These are phyloP conservation scores for Stramonita haemastoma DNA, from an alignment of 2,888 invertebrate genomes.

Conservation along the genomic window DNA sequence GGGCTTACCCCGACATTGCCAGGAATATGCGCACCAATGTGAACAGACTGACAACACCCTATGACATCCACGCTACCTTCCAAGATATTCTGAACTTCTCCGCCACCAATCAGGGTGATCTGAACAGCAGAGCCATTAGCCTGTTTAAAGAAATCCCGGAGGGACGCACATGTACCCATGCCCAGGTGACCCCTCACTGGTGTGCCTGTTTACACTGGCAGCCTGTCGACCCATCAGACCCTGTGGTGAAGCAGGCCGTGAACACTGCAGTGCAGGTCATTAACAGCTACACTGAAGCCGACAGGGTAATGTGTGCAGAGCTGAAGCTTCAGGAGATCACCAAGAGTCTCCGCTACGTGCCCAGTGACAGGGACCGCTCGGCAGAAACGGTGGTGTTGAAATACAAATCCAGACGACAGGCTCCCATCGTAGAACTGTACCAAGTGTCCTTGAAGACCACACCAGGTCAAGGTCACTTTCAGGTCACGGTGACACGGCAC, in stretches of 20 bases:
- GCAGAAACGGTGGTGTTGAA: neutral
- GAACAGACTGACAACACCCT: conserved; percentile 88
- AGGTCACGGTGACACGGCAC: conserved; percentile 86
- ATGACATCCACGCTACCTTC: conserved; percentile 91
- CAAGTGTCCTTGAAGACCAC: conserved; percentile 87
- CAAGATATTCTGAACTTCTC: conserved; percentile 83
- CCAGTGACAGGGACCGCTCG: neutral
- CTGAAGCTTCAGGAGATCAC: conserved; percentile 82
- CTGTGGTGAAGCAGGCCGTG: conserved; percentile 81
- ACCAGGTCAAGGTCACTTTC: conserved; percentile 89
- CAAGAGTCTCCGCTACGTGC: conserved; percentile 84
- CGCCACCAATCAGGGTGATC: conserved; percentile 47
- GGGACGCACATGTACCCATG: conserved; percentile 89
- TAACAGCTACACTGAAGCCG: conserved; percentile 83
- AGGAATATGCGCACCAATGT: conserved; percentile 83
- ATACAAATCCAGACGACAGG: neutral
- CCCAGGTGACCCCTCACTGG: conserved; percentile 96
- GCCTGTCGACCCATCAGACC: conserved; percentile 80
- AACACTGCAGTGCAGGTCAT: conserved; percentile 71
- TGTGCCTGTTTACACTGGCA: conserved; percentile 94
- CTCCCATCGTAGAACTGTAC: conserved; percentile 80
- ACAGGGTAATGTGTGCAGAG: conserved; percentile 73
- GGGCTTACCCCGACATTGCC: conserved; percentile 82
- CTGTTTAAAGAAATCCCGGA: conserved; percentile 79
- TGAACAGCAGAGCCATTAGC: conserved; percentile 69